A percentile compares a stretch with the other conserved stretches of the same genome.
These are phyloP conservation scores for Ophiodon elongatus DNA, from an alignment of 2,113 vertebrate species.

Conservation along the genomic window DNA sequence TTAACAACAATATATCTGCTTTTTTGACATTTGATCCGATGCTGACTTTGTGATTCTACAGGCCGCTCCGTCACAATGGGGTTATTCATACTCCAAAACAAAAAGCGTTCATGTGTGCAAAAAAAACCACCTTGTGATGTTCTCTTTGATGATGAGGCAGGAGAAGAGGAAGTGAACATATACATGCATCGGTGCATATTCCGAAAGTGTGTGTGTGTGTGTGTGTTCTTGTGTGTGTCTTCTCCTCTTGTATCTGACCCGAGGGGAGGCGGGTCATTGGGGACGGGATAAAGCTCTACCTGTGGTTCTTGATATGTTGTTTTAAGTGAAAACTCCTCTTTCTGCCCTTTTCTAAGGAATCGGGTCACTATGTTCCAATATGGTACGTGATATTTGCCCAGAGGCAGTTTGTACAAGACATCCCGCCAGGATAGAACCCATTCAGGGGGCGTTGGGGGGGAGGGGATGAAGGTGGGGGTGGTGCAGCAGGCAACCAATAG, in stretches of 20 bases:
- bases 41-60: background rate
- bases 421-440: conserved; percentile 36
- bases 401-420: conserved; percentile 58
- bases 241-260: conserved; percentile 20
- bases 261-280: conserved; percentile 24
- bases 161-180: conserved; percentile 6
- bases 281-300: conserved; percentile 8
- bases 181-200: conserved; percentile 31
- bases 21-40: background rate
- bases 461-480: conserved; percentile 56
- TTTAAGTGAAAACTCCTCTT: conserved; percentile 63
- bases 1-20: conserved; percentile 7
- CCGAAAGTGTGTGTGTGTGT: conserved; percentile 5
- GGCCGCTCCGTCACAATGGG: conserved; percentile 25
- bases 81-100: conserved; percentile 13
- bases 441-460: conserved; percentile 43
- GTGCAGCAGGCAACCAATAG: conserved; percentile 52
- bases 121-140: conserved; percentile 25
- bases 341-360: conserved; percentile 48
- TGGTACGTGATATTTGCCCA: conserved; percentile 60
- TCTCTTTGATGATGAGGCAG: conserved; percentile 27
- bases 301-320: conserved; percentile 44
- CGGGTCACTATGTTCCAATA: conserved; percentile 61
- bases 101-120: conserved; percentile 17
- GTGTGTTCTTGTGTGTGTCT: background rate